Conservation (phyloP, 2,888 invertebrate genomes). For the Deladenus siricidicola region DNA sequence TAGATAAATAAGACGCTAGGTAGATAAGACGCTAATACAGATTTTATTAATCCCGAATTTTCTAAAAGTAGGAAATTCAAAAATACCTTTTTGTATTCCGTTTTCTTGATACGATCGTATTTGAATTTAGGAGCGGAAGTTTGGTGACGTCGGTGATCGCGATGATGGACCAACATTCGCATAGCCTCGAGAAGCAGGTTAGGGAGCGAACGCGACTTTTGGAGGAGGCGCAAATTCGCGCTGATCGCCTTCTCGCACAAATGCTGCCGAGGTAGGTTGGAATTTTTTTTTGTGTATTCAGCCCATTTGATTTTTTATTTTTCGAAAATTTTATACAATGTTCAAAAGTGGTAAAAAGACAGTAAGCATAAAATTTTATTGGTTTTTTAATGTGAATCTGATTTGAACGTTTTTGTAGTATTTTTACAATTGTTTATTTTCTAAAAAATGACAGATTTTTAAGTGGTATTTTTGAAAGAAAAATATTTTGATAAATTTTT, state of each 20-base stretch:
- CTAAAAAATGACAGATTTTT: not conserved
- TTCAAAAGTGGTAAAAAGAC: no score
- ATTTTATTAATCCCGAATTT: not conserved
- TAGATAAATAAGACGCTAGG: not conserved
- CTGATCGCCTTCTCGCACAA: constrained; percentile 23
- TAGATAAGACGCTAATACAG: no score
- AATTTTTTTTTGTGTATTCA: no score
- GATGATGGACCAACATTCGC: constrained; percentile 30
- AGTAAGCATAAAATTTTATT: no score
- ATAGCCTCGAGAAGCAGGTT: constrained; percentile 25
- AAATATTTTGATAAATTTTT: not conserved
- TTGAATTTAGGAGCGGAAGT: constrained; percentile 14
- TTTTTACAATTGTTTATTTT: not conserved
- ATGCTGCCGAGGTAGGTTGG: constrained; percentile 22
- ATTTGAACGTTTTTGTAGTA: no score
- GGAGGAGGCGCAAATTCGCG: constrained; percentile 25
- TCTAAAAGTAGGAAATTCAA: constrained; percentile 9
- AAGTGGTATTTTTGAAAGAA: not conserved
- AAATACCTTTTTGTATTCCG: no score
- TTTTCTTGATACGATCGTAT: no score
- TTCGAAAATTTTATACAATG: no score
- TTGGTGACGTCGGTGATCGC: constrained; percentile 29
- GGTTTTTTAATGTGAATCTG: no score
- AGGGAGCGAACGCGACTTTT: constrained; percentile 18
- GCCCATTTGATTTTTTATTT: no score